Conservation (phyloP, 2,888 invertebrate species). For the Dichetophora obliterata region DNA sequence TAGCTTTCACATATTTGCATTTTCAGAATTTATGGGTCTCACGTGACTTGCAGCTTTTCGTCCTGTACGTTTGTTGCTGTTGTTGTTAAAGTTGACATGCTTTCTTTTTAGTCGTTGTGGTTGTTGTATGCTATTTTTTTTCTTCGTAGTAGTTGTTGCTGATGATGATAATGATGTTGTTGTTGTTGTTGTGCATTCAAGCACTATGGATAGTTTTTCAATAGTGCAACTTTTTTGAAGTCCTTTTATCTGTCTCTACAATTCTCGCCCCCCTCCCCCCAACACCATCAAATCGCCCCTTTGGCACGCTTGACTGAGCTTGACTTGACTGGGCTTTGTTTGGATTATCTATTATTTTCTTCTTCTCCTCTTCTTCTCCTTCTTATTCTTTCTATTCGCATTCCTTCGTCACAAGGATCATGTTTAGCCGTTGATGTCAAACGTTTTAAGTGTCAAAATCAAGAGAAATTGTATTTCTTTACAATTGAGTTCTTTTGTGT, state of each 20-base stretch:
- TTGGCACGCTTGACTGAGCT: not conserved
- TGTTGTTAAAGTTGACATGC: not conserved
- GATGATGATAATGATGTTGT: not conserved
- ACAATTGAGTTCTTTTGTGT: no score
- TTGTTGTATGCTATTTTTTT: not conserved
- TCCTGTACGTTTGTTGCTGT: conserved; percentile 9
- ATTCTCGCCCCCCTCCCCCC: no score
- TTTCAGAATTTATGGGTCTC: conserved; percentile 40
- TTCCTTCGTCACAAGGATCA: not conserved
- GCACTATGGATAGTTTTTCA: conserved; percentile 15
- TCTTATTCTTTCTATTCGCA: not conserved
- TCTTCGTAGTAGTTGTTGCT: not conserved
- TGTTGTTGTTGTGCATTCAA: conserved; percentile 3
- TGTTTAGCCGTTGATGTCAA: conserved; percentile 12
- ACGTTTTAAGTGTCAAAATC: conserved; percentile 20
- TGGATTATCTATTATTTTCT: not conserved
- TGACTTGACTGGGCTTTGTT: not conserved
- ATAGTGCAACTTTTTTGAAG: not conserved
- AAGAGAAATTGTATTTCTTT: not conserved
- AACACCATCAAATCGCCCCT: no score
- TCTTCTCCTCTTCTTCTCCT: not conserved
- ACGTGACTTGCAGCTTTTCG: conserved; percentile 43
- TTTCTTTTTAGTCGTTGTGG: not conserved
- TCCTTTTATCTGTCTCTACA: not conserved
- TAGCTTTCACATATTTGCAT: conserved; percentile 24